These are phyloP conservation scores for Sminthurinus aureus DNA, from an alignment of 2,888 invertebrate genomes.

Conservation along the genomic window DNA sequence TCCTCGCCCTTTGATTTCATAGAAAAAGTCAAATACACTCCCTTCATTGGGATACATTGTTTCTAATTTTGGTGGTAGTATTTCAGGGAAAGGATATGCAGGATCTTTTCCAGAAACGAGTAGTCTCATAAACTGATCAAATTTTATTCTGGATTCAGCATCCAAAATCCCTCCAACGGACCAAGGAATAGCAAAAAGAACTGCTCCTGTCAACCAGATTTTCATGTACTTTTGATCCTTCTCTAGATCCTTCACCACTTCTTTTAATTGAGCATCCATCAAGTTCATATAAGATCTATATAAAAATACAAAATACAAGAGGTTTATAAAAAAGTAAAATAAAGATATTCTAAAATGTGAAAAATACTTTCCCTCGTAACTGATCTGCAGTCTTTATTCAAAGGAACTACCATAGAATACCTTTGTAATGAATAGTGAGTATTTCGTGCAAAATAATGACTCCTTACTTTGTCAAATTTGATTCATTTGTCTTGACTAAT, in stretches of 20 bases:
- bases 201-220: conserved; percentile 78
- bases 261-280: conserved; percentile 79
- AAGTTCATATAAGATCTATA: conserved; percentile 73
- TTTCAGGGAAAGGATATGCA: conserved; percentile 45
- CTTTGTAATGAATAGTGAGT: background rate
- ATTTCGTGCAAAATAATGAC: background rate
- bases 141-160: conserved; percentile 71
- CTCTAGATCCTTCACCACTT: conserved; percentile 73
- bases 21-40: conserved; percentile 80
- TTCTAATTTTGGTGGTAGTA: conserved; percentile 68
- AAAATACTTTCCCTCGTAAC: background rate
- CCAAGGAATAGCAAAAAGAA: conserved; percentile 81
- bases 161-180: conserved; percentile 84
- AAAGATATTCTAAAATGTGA: background rate
- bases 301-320: conserved; percentile 41
- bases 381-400: no score
- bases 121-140: conserved; percentile 65
- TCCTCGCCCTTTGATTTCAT: conserved; percentile 82
- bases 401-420: background rate
- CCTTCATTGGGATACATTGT: conserved; percentile 80
- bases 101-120: conserved; percentile 60
- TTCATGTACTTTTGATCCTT: conserved; percentile 72
- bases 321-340: background rate
- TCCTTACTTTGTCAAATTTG: conserved; percentile 65
- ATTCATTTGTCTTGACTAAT: conserved; percentile 74